Conservation (phyloP, 2,888 invertebrate species). For the Erannis defoliaria region DNA sequence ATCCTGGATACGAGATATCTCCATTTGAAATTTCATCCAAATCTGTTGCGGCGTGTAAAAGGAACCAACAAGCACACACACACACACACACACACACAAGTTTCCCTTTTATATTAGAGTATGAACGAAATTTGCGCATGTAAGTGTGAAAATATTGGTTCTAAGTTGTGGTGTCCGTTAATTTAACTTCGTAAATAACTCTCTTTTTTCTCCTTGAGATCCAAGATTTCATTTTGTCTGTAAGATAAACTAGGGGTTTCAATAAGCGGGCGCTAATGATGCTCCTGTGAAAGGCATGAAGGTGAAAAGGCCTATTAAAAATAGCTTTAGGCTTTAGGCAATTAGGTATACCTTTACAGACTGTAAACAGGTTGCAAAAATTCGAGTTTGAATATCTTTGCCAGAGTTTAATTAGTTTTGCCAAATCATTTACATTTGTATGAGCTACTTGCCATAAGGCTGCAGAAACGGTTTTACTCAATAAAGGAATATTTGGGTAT, state of each 20-base stretch:
- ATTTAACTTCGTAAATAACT: conserved; percentile 4
- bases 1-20: no score
- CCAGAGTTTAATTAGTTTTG: no score
- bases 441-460: no score
- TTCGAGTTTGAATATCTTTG: background rate
- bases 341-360: background rate
- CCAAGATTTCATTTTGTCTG: conserved; percentile 15
- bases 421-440: background rate
- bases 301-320: conserved; percentile 1
- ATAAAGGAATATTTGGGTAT: no score
- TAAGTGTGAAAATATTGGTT: background rate
- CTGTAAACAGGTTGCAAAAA: background rate
- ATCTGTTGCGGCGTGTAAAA: no score
- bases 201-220: conserved; percentile 1
- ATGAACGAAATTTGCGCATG: background rate
- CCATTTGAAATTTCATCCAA: no score
- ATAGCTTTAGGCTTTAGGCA: background rate
- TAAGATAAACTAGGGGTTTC: conserved; percentile 3
- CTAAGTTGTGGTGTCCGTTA: background rate
- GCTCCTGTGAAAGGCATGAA: conserved; percentile 14
- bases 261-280: conserved; percentile 12
- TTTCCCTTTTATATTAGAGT: no score
- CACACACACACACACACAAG: no score
- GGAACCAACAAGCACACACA: no score
- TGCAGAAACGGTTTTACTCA: no score